phyloP scores from a whole-genome alignment of 2,113 vertebrate species.

The Ceyx cyanopectus region DNA sequence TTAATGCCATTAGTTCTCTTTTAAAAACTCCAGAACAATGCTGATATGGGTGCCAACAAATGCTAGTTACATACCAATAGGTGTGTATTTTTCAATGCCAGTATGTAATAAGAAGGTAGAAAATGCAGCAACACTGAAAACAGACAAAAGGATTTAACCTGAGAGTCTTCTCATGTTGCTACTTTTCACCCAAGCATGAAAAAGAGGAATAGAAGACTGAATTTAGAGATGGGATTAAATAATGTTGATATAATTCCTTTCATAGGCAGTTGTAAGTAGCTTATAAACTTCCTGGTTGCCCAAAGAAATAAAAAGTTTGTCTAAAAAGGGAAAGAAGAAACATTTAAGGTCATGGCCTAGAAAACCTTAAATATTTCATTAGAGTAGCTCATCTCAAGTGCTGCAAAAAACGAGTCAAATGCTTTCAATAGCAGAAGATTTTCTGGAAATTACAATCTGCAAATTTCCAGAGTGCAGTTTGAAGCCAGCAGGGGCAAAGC shows the following conservation, averaged over 20 bases:
- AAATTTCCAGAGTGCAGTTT: neutral
- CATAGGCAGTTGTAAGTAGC: neutral
- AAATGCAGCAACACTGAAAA: neutral
- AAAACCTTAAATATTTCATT: conserved; percentile 44
- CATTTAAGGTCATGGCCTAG: conserved; percentile 13
- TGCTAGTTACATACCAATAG: neutral
- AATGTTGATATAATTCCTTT: neutral
- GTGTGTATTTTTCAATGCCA: neutral
- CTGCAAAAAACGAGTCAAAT: neutral
- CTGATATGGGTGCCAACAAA: neutral
- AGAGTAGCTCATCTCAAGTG: neutral
- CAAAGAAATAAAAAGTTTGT: neutral
- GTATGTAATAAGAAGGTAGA: neutral
- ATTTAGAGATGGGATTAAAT: neutral
- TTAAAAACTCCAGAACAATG: neutral
- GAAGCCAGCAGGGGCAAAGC: neutral
- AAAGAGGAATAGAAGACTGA: neutral
- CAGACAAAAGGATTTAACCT: neutral
- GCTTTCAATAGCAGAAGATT: neutral
- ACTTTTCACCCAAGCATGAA: neutral
- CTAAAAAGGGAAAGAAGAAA: neutral
- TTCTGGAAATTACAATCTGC: neutral
- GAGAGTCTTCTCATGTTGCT: neutral
- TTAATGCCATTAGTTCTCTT: neutral
- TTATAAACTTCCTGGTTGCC: neutral